A percentile compares a stretch with the other conserved stretches of the same genome.
Conservation (phyloP, 2,888 invertebrate species). For the Xylocampa areola region DNA sequence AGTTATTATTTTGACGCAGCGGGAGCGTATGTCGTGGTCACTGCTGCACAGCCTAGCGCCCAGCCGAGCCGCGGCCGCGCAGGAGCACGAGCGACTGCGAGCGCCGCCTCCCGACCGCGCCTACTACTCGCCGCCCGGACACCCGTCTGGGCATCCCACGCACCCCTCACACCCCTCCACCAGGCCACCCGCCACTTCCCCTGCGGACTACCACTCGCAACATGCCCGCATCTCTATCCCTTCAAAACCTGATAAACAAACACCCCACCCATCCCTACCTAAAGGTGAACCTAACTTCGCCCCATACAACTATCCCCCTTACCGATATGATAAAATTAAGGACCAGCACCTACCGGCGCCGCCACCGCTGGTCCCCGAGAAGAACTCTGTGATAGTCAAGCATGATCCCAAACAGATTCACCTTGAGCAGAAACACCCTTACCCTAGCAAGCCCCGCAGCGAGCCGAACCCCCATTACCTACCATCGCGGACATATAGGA, state of each 20-base stretch:
- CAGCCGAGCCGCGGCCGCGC: constrained; percentile 68
- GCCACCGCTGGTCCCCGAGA: constrained; percentile 92
- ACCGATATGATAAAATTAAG: constrained; percentile 91
- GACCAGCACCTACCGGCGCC: constrained; percentile 91
- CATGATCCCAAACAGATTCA: constrained; percentile 92
- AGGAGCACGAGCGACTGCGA: constrained; percentile 67
- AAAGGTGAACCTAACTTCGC: constrained; percentile 93
- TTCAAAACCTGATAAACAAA: constrained; percentile 78
- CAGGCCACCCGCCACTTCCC: constrained; percentile 68
- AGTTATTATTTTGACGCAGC: constrained; percentile 73
- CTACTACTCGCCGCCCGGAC: constrained; percentile 64
- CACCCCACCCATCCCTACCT: constrained; percentile 77
- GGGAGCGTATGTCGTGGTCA: constrained; percentile 90
- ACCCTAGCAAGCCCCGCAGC: constrained; percentile 89
- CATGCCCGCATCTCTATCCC: constrained; percentile 75
- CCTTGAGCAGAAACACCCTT: constrained; percentile 89
- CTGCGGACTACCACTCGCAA: constrained; percentile 71
- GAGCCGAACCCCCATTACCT: constrained; percentile 90
- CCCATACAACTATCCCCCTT: constrained; percentile 91
- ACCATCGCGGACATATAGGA: constrained; percentile 84
- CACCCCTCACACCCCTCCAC: constrained; percentile 64
- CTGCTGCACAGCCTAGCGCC: constrained; percentile 88
- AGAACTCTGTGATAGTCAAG: constrained; percentile 94
- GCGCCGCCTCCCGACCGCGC: constrained; percentile 70
- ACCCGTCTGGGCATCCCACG: constrained; percentile 61